Conservation (phyloP, 2,113 vertebrate genomes). For the Paramormyrops kingsleyae region DNA sequence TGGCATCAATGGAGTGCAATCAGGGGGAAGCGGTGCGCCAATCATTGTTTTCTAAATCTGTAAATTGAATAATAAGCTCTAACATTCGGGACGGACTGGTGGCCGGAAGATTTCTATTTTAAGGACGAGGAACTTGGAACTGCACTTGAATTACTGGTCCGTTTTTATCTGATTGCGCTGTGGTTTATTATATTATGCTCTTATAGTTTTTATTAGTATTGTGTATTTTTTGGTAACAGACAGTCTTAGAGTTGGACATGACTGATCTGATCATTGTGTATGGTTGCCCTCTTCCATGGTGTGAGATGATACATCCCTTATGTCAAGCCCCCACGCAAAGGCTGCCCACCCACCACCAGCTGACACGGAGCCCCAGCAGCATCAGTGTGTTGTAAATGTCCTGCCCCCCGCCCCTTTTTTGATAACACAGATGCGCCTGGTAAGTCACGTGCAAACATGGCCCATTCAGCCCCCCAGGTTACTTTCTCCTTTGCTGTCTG, state of each 20-base stretch:
- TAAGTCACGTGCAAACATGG: background rate
- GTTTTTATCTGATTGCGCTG: background rate
- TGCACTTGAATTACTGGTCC: background rate
- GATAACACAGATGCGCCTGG: background rate
- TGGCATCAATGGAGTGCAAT: constrained; percentile 38
- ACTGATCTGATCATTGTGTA: background rate
- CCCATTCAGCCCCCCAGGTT: background rate
- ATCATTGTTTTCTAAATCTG: constrained; percentile 24
- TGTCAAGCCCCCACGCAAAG: background rate
- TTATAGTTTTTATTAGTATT: background rate
- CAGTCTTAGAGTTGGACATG: background rate
- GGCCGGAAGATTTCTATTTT: constrained; percentile 8
- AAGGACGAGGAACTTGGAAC: background rate
- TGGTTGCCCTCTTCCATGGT: background rate
- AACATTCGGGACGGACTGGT: background rate
- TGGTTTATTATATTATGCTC: background rate
- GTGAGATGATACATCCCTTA: background rate
- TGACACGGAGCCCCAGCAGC: background rate
- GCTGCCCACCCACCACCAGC: background rate
- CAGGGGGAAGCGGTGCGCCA: constrained; percentile 30
- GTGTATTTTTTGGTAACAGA: background rate
- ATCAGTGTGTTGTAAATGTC: background rate
- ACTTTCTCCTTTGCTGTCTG: background rate
- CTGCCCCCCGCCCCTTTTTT: background rate
- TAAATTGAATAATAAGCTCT: constrained; percentile 60